Conservation (phyloP, 2,888 invertebrate species). For the Drosophila siamana region DNA sequence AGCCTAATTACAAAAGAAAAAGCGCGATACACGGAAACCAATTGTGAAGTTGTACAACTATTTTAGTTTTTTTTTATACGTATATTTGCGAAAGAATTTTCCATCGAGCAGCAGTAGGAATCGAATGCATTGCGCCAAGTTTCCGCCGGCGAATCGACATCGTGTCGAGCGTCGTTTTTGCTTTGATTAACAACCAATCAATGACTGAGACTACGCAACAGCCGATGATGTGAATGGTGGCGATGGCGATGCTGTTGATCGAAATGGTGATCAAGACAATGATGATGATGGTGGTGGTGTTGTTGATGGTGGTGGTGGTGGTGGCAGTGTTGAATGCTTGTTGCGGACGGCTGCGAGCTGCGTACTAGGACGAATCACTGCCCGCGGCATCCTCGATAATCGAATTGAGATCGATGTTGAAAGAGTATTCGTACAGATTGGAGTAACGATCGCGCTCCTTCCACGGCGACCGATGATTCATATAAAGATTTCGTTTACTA, state of each 20-base stretch:
- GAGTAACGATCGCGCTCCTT: conserved; percentile 85
- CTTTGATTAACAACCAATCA: conserved; percentile 74
- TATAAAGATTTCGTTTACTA: conserved; percentile 86
- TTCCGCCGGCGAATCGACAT: conserved; percentile 19
- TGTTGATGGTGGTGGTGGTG: conserved; percentile 1
- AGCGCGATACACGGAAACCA: conserved; percentile 69
- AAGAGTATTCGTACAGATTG: conserved; percentile 85
- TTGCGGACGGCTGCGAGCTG: conserved; percentile 59
- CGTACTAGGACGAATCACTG: conserved; percentile 86
- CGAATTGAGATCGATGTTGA: conserved; percentile 85
- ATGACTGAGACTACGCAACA: conserved; percentile 39
- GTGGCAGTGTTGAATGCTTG: conserved; percentile 57
- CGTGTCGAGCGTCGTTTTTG: conserved; percentile 29
- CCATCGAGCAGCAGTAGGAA: conserved; percentile 59
- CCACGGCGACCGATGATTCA: conserved; percentile 85
- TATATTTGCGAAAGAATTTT: conserved; percentile 6
- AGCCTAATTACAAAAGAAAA: conserved; percentile 30
- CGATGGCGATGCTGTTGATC: neutral
- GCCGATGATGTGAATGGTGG: conserved; percentile 6
- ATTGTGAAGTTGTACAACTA: conserved; percentile 16
- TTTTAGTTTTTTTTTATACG: neutral
- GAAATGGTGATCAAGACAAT: neutral
- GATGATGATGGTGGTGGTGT: neutral
- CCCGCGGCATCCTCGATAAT: conserved; percentile 85
- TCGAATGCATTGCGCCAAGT: no score